Evolutionary conservation across 2,797 vertebrate species (phyloP), one percentile per base, ranked within the genome.

Genomic region (Pelobates cultripes): DNA sequence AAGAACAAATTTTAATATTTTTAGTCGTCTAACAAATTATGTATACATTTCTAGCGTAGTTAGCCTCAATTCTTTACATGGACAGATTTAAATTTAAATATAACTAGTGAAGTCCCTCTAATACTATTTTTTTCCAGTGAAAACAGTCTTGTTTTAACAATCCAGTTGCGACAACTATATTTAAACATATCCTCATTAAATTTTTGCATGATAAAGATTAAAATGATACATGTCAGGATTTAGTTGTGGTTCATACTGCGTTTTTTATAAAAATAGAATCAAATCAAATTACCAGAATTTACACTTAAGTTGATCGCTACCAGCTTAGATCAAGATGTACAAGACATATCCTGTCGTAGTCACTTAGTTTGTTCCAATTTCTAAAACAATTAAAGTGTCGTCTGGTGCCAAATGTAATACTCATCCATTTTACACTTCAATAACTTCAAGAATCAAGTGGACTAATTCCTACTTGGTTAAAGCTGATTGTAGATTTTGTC

Each of bases 311-410:
- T 64, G 61, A 64, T 64, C 61, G 2, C 61, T 10, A 7, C n/a
- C 61, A 28, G 28, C 61, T 64, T 28, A 28, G 28, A 64, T 40
- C 61, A 64, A 64, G 61, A 64, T 64, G n/a, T 64, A 40, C 3
- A 7, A 64, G 74, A 71, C 80, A 71, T 81, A 61, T 41, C 70
- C 47, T 81, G 80, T 81, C 80, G 64, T 41, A 81, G 61, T 47
- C 55, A 9, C 47, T 76, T 81, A 51, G 55, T 70, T 43, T 60
- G 42, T 53, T 55, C 73, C 80, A 43, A 66, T 76, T 70, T 70
- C n/a, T 69, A 63, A 43, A 61, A 7, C 55, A 70, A 75, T 75
- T 81, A 80, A 17, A 28, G n/a, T 70, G 55, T 63, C 67, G 61
- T 75, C 73, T 42, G 64, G 42, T 76, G 80, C 80, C 73, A 71